Base-by-base conservation (phyloP, 2,797 vertebrate species). In the Muscicapa comitata region DNA sequence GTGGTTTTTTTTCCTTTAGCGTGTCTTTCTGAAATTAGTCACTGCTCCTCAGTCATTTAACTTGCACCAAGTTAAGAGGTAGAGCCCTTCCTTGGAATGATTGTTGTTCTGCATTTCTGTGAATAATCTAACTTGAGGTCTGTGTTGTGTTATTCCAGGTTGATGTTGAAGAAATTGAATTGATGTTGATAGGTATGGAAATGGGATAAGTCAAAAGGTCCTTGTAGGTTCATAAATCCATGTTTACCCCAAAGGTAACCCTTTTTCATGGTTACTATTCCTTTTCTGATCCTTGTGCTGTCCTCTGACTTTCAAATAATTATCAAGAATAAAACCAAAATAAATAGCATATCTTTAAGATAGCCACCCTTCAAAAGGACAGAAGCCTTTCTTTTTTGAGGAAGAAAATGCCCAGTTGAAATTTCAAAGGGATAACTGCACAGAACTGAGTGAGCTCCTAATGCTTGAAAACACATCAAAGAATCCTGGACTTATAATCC, bases 391-490 rank as follows among this genome's bases (percentile, higher is more conserved):
- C 4, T 50, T 50, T 83, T 88, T 76, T 70, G 28, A 77, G 45
- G 72, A 75, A 74, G 57, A 87, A 95, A 91, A 92, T 89, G 65
- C 37, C 78, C 85, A 86, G 21, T 78, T 92, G 88, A 93, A 92
- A 86, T 87, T 93, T 96, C 94, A 97, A 96, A 97, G 68, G 50
- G 9, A 78, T 74, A 92, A 55, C 73, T 93, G 50, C 45, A 71
- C 29, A 74, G 71, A 58, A 65, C 47, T 83, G 81, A 92, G 80
- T 55, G 70, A 93, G 54, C 78, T 94, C 40, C 68, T 93, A 94
- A 93, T 62, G 72, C 92, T 87, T 89, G 85, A 91, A 94, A 95
- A 75, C 37, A 87, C 88, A 95, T 97, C 92, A 97, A 95, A 95
- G 92, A 58, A 82, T 92, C 35, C 17, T 76, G 51, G 61, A 94